phyloP scores from a whole-genome alignment of 2,888 invertebrate genomes.

The Heliconius cydno region DNA sequence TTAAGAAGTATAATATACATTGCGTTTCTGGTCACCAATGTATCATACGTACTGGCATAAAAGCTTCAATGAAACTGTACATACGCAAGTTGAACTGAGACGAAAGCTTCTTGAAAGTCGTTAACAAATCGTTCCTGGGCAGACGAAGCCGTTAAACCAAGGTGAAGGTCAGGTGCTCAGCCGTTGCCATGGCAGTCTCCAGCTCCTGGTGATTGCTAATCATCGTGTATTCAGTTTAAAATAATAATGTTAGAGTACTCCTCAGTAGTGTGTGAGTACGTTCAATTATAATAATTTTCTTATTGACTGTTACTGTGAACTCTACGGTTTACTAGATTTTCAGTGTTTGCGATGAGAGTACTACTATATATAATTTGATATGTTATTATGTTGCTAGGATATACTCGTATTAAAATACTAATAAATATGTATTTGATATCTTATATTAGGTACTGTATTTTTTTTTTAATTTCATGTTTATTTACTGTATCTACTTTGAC shows the following conservation, averaged over 20 bases:
- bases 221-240: conserved; percentile 57
- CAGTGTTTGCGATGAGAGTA: not conserved
- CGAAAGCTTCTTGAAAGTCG: conserved; percentile 52
- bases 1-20: conserved; percentile 50
- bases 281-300: conserved; percentile 39
- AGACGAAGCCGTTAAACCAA: conserved; percentile 64
- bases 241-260: conserved; percentile 45
- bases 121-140: conserved; percentile 48
- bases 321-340: conserved; percentile 7
- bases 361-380: conserved; percentile 12
- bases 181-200: conserved; percentile 62
- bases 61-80: conserved; percentile 49
- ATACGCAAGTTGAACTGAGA: conserved; percentile 43
- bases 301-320: conserved; percentile 28
- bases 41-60: conserved; percentile 13
- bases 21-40: conserved; percentile 44
- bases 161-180: conserved; percentile 66
- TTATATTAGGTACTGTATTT: not conserved
- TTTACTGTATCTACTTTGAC: not conserved
- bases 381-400: not conserved
- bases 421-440: not conserved
- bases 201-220: conserved; percentile 57
- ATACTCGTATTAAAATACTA: not conserved
- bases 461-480: not conserved
- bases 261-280: conserved; percentile 27